phyloP scores from a whole-genome alignment of 2,888 invertebrate genomes.

The Lasiommata megera region DNA sequence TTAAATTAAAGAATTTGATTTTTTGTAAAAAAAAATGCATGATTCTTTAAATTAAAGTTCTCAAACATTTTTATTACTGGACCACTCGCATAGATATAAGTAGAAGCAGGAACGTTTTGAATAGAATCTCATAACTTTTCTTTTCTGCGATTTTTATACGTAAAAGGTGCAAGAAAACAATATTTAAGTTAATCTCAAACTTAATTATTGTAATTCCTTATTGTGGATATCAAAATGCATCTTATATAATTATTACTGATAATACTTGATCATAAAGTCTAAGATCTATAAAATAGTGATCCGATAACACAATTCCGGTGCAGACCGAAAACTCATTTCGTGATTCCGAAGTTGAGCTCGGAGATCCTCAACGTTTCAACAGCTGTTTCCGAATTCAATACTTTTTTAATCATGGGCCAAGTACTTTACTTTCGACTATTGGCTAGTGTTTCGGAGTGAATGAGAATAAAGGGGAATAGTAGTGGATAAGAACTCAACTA shows the following conservation, averaged over 20 bases:
- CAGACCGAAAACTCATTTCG: slow-evolving; percentile 18
- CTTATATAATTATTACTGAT: neutral
- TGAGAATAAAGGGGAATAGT: neutral
- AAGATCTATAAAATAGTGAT: neutral
- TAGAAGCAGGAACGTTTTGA: no score
- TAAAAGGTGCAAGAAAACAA: no score
- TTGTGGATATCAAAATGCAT: neutral
- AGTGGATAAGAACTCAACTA: neutral
- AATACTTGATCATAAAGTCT: neutral
- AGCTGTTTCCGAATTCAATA: slow-evolving; percentile 30
- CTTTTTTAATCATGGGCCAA: slow-evolving; percentile 30
- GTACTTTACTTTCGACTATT: slow-evolving; percentile 28
- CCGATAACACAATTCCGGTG: neutral
- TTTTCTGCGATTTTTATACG: no score
- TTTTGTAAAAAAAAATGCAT: neutral
- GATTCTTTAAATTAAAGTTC: neutral
- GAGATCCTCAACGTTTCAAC: slow-evolving; percentile 26
- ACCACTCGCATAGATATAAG: no score
- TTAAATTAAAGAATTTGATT: neutral
- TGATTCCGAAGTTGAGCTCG: slow-evolving; percentile 22
- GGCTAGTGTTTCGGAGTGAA: slow-evolving; percentile 17
- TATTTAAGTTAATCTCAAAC: no score
- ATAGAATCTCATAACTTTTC: no score
- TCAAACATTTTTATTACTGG: no score
- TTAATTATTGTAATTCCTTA: no score